These are phyloP conservation scores for Platichthys stellatus DNA, from an alignment of 2,113 vertebrate genomes.

Conservation along the genomic window DNA sequence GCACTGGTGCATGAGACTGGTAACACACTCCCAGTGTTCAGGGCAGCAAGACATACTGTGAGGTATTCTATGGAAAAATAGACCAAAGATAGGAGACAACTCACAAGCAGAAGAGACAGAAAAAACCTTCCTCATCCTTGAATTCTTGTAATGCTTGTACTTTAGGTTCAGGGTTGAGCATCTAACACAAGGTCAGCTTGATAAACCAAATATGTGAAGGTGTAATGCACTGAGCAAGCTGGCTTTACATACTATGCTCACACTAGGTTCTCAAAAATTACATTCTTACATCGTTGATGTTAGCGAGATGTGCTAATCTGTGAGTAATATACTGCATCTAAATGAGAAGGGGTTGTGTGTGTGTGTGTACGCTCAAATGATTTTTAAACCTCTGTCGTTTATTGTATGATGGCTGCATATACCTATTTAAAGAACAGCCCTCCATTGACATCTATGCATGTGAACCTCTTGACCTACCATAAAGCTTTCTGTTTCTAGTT, in stretches of 20 bases:
- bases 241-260: slow-evolving; percentile 18
- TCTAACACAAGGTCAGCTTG: slow-evolving; percentile 46
- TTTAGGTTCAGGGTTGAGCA: slow-evolving; percentile 35
- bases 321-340: no score
- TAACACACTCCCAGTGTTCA: neutral
- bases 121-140: neutral
- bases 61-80: neutral
- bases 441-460: no score
- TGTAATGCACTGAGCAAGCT: slow-evolving; percentile 8
- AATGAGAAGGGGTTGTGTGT: no score
- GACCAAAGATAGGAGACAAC: neutral
- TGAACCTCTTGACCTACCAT: no score
- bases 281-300: neutral
- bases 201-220: slow-evolving; percentile 53
- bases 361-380: no score
- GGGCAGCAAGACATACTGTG: neutral
- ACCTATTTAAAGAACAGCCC: no score
- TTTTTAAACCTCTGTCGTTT: no score
- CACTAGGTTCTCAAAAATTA: slow-evolving; percentile 16
- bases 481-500: no score
- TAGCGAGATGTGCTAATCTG: no score
- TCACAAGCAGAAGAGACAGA: neutral
- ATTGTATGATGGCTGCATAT: no score
- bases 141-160: neutral
- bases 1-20: neutral